Evolutionary conservation across 2,113 vertebrate genomes (phyloP).

Genomic region (Cyrtonyx montezumae): DNA sequence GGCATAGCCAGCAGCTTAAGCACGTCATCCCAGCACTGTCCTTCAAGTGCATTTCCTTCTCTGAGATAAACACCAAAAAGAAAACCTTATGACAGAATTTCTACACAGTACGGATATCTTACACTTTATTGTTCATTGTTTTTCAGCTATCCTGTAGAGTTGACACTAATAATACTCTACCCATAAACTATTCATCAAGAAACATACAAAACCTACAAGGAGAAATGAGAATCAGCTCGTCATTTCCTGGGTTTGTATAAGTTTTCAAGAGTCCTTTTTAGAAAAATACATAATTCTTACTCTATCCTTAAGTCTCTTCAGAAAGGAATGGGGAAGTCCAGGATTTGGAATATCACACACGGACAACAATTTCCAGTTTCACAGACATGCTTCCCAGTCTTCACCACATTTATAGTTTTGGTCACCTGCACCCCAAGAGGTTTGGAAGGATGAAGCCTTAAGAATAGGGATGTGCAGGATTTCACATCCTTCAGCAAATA

Average conservation of each 20-base stretch:
- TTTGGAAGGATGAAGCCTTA: not conserved
- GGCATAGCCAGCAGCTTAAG: constrained; percentile 12
- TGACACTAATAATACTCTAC: not conserved
- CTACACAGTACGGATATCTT: not conserved
- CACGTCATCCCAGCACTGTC: constrained; percentile 7
- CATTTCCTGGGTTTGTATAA: not conserved
- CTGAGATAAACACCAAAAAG: constrained; percentile 2
- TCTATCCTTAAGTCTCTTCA: not conserved
- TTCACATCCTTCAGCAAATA: not conserved
- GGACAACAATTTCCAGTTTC: not conserved
- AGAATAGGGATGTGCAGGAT: not conserved
- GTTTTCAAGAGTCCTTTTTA: not conserved
- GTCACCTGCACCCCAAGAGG: not conserved
- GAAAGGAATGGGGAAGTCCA: not conserved
- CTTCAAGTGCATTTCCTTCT: constrained; percentile 31
- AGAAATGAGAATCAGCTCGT: not conserved
- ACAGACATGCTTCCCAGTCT: not conserved
- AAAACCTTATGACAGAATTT: not conserved
- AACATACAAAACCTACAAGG: not conserved
- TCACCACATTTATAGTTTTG: not conserved
- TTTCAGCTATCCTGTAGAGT: not conserved
- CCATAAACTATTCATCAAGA: not conserved
- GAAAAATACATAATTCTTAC: not conserved
- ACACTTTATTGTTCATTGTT: not conserved
- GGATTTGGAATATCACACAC: not conserved